A percentile compares a stretch with the other conserved stretches of the same genome.
These are phyloP conservation scores for Petaurus breviceps DNA, from an alignment of 2,113 vertebrate genomes.

Conservation along the genomic window DNA sequence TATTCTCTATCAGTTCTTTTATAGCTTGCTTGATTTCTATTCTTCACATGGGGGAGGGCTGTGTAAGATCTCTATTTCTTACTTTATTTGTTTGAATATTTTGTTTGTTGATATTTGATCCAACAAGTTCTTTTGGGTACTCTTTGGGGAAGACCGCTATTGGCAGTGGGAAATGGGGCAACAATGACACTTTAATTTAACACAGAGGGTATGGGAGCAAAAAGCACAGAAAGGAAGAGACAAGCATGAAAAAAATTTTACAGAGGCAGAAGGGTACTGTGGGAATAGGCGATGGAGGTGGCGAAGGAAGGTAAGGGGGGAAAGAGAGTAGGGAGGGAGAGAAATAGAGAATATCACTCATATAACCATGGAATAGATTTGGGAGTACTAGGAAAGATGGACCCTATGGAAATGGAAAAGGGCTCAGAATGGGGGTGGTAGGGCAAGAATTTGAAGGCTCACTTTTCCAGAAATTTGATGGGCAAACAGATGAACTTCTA, in stretches of 20 bases:
- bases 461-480: too few species aligned
- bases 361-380: background rate
- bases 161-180: background rate
- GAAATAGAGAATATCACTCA: background rate
- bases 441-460: background rate
- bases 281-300: background rate
- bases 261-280: background rate
- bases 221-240: background rate
- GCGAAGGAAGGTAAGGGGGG: background rate
- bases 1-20: background rate
- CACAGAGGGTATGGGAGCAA: background rate
- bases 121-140: background rate
- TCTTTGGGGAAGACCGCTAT: background rate
- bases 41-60: background rate
- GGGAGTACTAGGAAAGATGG: background rate
- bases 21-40: background rate
- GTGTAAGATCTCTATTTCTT: background rate
- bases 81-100: background rate
- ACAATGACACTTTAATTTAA: background rate
- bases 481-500: too few species aligned
- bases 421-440: too few species aligned
- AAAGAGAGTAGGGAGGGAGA: background rate
- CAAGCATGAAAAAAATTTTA: background rate
- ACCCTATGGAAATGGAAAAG: background rate
- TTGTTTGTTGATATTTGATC: background rate